phyloP scores from a whole-genome alignment of 53 echinoderm and acorn worm species.

The Antedon mediterranea region DNA sequence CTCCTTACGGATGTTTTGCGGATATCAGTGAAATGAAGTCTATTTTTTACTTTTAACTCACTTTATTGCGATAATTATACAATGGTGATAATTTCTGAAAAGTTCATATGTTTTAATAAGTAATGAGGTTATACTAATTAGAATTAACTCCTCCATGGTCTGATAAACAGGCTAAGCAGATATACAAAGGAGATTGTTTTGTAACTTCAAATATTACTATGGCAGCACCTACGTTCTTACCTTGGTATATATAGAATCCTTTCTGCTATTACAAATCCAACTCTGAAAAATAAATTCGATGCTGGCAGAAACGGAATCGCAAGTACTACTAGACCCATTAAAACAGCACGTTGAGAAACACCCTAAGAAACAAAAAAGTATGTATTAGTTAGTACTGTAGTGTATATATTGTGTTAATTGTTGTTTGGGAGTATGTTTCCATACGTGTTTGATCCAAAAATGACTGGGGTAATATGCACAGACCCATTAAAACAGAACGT shows the following conservation, averaged over 20 bases:
- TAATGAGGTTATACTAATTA: no score
- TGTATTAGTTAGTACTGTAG: no score
- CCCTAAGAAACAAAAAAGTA: not conserved
- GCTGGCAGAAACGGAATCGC: slow-evolving; percentile 85
- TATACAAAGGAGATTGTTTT: no score
- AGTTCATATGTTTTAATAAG: not conserved
- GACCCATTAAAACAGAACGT: no score
- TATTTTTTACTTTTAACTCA: not conserved
- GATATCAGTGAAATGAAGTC: not conserved
- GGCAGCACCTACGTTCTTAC: slow-evolving; percentile 12
- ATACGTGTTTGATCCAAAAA: no score
- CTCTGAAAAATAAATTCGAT: slow-evolving; percentile 67
- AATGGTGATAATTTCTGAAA: not conserved
- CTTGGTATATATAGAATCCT: slow-evolving; percentile 95
- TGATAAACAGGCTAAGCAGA: no score
- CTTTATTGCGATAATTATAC: not conserved
- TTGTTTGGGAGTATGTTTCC: no score
- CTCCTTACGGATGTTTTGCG: not conserved
- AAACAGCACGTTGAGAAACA: not conserved
- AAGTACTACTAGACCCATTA: slow-evolving; percentile 46
- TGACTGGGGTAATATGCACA: no score
- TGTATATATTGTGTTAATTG: no score
- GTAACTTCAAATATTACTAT: no score
- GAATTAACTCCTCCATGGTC: no score
- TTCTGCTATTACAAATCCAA: slow-evolving; percentile 93